A percentile compares a stretch with the other conserved stretches of the same genome.
phyloP scores from a whole-genome alignment of 1,140 invertebrate genomes.

The Diorhabda sublineata region DNA sequence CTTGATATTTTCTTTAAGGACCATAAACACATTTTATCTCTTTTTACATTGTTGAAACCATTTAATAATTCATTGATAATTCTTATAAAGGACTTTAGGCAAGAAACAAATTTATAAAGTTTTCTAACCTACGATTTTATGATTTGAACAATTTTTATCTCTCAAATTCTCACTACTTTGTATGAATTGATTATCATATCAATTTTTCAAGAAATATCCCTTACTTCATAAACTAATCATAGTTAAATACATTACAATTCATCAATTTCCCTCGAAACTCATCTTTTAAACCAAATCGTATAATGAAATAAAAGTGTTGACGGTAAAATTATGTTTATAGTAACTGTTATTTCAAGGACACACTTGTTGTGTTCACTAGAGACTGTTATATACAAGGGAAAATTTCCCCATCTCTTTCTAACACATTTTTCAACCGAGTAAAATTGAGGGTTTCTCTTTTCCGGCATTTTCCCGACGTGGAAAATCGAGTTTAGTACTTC shows the following conservation, averaged over 20 bases:
- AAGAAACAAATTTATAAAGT: no score
- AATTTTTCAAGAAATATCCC: no score
- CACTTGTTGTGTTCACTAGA: slow-evolving; percentile 45
- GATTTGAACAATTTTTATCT: neutral
- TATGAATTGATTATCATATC: no score
- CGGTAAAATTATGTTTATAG: slow-evolving; percentile 48
- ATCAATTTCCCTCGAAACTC: slow-evolving; percentile 34
- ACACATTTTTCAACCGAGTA: neutral
- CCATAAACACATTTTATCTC: no score
- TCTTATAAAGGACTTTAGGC: no score
- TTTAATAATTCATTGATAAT: no score
- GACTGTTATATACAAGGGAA: slow-evolving; percentile 3
- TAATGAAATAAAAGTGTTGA: slow-evolving; percentile 44
- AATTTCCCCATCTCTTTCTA: slow-evolving; percentile 11
- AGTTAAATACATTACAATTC: no score
- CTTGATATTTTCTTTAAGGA: no score
- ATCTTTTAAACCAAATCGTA: slow-evolving; percentile 28
- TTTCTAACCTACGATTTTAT: no score
- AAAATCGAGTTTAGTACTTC: slow-evolving; percentile 43
- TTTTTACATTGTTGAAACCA: no score
- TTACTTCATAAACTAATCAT: no score
- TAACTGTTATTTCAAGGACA: slow-evolving; percentile 47
- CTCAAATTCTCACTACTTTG: slow-evolving; percentile 12
- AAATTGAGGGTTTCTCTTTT: slow-evolving; percentile 9
- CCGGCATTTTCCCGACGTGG: slow-evolving; percentile 10